Conservation (phyloP, 2,888 invertebrate genomes). For the Parascotia fuliginaria region DNA sequence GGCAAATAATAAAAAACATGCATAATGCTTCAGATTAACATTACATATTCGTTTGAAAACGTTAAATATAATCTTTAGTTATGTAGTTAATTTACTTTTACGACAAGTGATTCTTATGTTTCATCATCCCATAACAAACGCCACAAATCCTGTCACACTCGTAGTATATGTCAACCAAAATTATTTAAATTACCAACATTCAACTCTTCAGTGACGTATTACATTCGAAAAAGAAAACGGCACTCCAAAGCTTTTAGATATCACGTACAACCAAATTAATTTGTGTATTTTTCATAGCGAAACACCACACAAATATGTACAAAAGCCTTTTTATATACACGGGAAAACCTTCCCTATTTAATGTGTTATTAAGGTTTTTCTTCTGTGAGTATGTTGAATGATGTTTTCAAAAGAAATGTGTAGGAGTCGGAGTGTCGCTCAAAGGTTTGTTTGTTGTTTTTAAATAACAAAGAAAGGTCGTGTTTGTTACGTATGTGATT, state of each 20-base stretch:
- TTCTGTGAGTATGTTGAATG: background rate
- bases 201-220: background rate
- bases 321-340: background rate
- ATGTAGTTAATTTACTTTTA: too few relatives aligned
- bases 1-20: too few relatives aligned
- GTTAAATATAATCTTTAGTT: too few relatives aligned
- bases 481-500: conserved; percentile 38
- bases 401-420: conserved; percentile 2
- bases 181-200: background rate
- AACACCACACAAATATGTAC: background rate
- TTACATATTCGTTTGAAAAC: too few relatives aligned
- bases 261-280: conserved; percentile 32
- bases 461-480: conserved; percentile 53
- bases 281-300: conserved; percentile 37
- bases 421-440: conserved; percentile 32
- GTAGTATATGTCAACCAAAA: background rate
- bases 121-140: background rate
- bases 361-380: background rate
- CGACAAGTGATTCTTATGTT: too few relatives aligned
- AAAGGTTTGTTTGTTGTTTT: conserved; percentile 52
- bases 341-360: background rate
- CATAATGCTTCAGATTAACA: too few relatives aligned
- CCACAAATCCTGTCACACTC: background rate
- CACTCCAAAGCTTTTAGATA: conserved; percentile 11
- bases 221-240: conserved; percentile 9